Percentiles rank a stretch among this genome's conserved stretches.
phyloP scores from a whole-genome alignment of 2,797 vertebrate species.

The Xyrichtys novacula region DNA sequence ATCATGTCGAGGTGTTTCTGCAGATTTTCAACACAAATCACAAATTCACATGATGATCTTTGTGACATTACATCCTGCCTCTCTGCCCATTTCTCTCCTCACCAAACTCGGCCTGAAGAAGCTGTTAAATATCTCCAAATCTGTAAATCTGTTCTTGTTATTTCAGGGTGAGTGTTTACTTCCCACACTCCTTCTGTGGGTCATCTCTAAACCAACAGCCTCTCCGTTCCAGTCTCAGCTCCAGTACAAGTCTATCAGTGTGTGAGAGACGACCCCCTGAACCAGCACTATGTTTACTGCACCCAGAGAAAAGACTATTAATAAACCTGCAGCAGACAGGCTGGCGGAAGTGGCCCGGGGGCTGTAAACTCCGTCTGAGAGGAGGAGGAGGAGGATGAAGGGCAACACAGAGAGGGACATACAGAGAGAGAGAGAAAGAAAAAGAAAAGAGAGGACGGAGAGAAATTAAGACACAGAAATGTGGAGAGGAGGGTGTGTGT shows the following conservation, averaged over 20 bases:
- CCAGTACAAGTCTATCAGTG: conserved; percentile 69
- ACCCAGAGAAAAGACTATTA: conserved; percentile 75
- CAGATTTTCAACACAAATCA: no score
- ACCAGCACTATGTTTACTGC: conserved; percentile 74
- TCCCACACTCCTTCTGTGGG: no score
- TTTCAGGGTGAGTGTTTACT: no score
- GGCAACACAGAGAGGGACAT: conserved; percentile 16
- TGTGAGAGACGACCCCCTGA: conserved; percentile 61
- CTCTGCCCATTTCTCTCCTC: no score
- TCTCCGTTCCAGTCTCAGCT: conserved; percentile 45
- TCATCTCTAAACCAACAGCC: conserved; percentile 42
- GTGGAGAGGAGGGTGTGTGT: conserved; percentile 21
- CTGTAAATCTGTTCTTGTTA: no score
- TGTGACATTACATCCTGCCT: no score
- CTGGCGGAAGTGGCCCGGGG: conserved; percentile 75
- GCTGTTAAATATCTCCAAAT: no score
- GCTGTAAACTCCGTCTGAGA: conserved; percentile 64
- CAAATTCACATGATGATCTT: no score
- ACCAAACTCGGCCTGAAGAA: no score
- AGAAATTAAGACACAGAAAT: conserved; percentile 20
- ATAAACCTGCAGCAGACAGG: conserved; percentile 78
- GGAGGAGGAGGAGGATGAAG: conserved; percentile 35
- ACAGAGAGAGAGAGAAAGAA: background rate
- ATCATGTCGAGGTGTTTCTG: no score
- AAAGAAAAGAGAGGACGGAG: background rate